Evolutionary conservation across 2,888 invertebrate species (phyloP).

Genomic region (Tubulanus polymorphus): DNA sequence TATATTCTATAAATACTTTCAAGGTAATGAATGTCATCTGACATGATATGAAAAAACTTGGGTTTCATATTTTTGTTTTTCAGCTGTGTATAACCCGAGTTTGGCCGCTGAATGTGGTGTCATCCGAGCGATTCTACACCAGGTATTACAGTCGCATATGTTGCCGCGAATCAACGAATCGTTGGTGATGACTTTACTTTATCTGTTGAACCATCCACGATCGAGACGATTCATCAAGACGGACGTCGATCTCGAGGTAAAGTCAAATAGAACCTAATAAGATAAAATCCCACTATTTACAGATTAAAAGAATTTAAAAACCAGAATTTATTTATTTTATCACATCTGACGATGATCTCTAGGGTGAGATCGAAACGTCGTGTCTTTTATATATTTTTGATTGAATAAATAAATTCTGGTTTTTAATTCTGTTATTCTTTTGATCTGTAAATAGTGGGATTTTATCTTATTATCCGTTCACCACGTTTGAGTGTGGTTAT

Average conservation of each 20-base stretch:
- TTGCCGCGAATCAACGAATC: constrained; percentile 88
- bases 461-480: no score
- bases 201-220: constrained; percentile 77
- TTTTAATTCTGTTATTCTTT: not conserved
- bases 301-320: no score
- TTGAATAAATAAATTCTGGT: no score
- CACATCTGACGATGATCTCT: no score
- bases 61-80: constrained; percentile 18
- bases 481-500: no score
- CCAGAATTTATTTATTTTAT: no score
- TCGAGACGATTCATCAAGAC: constrained; percentile 72
- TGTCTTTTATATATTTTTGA: no score
- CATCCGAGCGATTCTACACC: constrained; percentile 74
- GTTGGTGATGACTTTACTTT: constrained; percentile 79
- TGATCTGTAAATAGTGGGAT: no score
- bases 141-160: constrained; percentile 78
- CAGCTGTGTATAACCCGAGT: constrained; percentile 74
- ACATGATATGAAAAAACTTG: not conserved
- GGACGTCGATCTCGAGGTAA: constrained; percentile 59
- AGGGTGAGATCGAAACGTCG: no score
- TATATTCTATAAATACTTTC: no score
- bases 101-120: constrained; percentile 54
- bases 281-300: no score
- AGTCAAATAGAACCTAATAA: not conserved
- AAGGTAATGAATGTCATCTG: no score